Evolutionary conservation across 2,113 vertebrate genomes (phyloP).

Genomic region (Mesoclemmys tuberculata): DNA sequence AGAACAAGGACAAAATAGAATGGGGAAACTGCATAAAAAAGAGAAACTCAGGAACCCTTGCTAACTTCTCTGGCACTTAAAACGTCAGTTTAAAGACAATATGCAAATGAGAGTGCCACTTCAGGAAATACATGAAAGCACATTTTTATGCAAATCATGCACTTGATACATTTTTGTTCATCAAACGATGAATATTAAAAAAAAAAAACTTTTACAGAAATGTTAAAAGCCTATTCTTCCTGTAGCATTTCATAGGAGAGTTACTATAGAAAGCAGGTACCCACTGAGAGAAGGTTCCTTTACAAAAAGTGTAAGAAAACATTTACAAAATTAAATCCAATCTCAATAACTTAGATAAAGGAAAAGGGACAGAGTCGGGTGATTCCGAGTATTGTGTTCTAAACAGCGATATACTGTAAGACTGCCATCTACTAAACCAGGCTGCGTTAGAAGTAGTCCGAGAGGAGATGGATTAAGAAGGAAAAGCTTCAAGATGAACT

Average conservation of each 20-base stretch:
- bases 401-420: not conserved
- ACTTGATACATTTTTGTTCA: not conserved
- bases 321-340: not conserved
- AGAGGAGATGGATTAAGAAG: not conserved
- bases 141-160: not conserved
- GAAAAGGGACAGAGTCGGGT: too few relatives aligned
- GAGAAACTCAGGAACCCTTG: not conserved
- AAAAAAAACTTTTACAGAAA: not conserved
- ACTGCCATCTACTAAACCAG: too few relatives aligned
- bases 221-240: not conserved
- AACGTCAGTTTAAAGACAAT: constrained; percentile 33
- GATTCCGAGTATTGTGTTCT: not conserved
- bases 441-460: not conserved
- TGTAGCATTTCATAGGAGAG: not conserved
- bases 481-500: not conserved
- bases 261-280: not conserved
- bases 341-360: not conserved
- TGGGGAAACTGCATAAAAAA: constrained; percentile 8
- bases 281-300: not conserved
- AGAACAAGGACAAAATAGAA: constrained; percentile 16
- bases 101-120: not conserved
- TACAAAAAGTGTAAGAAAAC: not conserved
- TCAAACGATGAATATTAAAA: not conserved
- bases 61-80: constrained; percentile 5
- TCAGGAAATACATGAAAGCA: constrained; percentile 30